Evolutionary conservation across 2,113 vertebrate species (phyloP), one percentile per base, ranked within the genome.

Genomic region (Rallus limicola): DNA sequence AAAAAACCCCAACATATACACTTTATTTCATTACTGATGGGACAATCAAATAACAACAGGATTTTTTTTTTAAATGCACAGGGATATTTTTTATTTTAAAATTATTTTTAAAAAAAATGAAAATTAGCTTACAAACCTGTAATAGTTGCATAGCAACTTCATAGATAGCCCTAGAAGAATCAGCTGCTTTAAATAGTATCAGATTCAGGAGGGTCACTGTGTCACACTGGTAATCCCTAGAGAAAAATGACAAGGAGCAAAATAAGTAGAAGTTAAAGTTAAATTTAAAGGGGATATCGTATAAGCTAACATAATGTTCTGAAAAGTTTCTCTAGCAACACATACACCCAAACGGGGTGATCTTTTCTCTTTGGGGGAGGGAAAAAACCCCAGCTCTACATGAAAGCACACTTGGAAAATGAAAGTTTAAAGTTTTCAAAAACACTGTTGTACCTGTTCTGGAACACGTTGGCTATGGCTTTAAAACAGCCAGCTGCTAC

Each of bases 181-280:
- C 99, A 60, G 99, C 99, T 56, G 99, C 99, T 97, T 99, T 99
- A 98, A 99, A 99, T 68, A 99, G 97, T 98, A 99, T 99, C 93
- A 99, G 98, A 97, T 99, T 99, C 91, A 99, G 98, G 55, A 99
- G 99, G 98, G 99, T 99, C 98, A 99, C 99, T 82, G 99, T 99
- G 97, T 99, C 99, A 98, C 99, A 99, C 96, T 99, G 99, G 97
- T 99, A 99, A 98, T 99, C 99, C 98, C 99, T 99, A 92, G 33
- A 85, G 50, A 93, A 80, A 97, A 96, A 97, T 28, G 40, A 38
- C 34, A 96, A 71, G 72, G 72, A 4, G 46, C 87, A 34, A 93
- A 90, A 44, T 50, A 78, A 88, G 42, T 58, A 78, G 5, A 72
- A 65, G 70, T 11, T 76, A 3, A 88, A 84, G 23, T 55, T 88